Conservation (phyloP, 2,888 invertebrate species). For the Rhimphoctona megacephalus region DNA sequence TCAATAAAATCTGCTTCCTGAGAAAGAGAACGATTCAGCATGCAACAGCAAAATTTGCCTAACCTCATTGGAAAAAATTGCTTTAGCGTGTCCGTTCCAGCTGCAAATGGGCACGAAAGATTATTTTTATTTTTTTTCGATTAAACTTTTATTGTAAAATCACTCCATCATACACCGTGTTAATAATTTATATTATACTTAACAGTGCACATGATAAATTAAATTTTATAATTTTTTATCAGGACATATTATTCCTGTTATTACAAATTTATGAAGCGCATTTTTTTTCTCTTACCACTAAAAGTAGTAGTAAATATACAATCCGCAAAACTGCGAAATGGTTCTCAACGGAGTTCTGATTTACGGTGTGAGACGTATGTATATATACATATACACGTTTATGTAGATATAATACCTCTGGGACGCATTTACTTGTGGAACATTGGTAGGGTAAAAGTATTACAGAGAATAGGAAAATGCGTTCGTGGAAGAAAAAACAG, state of each 20-base stretch:
- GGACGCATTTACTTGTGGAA: conserved; percentile 67
- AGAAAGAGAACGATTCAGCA: not conserved
- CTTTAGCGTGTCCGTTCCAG: not conserved
- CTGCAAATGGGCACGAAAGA: not conserved
- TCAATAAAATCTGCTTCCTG: not conserved
- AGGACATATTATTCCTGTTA: not conserved
- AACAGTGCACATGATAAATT: not conserved
- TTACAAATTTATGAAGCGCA: not conserved
- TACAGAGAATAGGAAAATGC: conserved; percentile 33
- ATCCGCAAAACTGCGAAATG: conserved; percentile 74
- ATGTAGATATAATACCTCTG: conserved; percentile 42
- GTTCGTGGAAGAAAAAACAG: conserved; percentile 38
- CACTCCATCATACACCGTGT: not conserved
- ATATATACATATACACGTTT: not conserved
- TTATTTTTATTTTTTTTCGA: not conserved
- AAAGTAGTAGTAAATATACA: conserved; percentile 71
- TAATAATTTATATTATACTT: not conserved
- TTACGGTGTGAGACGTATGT: conserved; percentile 66
- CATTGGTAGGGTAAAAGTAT: conserved; percentile 44
- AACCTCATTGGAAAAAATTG: not conserved
- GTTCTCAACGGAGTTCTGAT: conserved; percentile 74
- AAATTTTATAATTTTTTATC: not conserved
- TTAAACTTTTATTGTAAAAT: not conserved
- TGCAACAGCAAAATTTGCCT: not conserved
- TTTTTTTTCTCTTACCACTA: conserved; percentile 21